phyloP scores from a whole-genome alignment of 2,113 vertebrate genomes.

The Rhynchomys soricoides region DNA sequence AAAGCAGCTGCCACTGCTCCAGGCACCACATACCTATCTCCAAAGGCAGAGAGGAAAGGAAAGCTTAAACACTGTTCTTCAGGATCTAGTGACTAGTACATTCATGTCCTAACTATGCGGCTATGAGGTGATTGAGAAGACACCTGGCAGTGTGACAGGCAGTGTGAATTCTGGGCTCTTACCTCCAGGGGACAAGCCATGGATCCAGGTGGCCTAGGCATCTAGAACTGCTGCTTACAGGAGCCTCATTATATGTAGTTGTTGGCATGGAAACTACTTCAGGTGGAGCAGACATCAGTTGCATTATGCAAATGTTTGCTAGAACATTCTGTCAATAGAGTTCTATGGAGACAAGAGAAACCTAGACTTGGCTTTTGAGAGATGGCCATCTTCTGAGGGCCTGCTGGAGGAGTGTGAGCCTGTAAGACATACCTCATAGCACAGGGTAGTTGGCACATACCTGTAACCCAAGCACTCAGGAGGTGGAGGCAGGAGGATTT shows the following conservation, averaged over 20 bases:
- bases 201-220: accelerated
- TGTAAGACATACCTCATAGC: not conserved
- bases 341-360: not conserved
- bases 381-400: not conserved
- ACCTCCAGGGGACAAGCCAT: not conserved
- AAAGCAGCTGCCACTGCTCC: not conserved
- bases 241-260: not conserved
- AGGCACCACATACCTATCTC: not conserved
- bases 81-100: not conserved
- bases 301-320: not conserved
- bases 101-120: not conserved
- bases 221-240: not conserved
- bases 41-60: not conserved
- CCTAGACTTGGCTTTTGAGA: not conserved
- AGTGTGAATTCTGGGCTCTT: not conserved
- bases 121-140: not conserved
- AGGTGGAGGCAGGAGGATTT: not conserved
- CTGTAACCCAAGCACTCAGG: not conserved
- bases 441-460: not conserved
- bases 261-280: not conserved
- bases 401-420: not conserved
- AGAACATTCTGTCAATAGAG: not conserved
- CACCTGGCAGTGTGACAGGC: not conserved
- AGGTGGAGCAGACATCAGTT: not conserved
- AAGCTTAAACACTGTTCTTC: not conserved